Conservation (phyloP, 64 coral and sea anemone species). For the Pocillopora verrucosa region DNA sequence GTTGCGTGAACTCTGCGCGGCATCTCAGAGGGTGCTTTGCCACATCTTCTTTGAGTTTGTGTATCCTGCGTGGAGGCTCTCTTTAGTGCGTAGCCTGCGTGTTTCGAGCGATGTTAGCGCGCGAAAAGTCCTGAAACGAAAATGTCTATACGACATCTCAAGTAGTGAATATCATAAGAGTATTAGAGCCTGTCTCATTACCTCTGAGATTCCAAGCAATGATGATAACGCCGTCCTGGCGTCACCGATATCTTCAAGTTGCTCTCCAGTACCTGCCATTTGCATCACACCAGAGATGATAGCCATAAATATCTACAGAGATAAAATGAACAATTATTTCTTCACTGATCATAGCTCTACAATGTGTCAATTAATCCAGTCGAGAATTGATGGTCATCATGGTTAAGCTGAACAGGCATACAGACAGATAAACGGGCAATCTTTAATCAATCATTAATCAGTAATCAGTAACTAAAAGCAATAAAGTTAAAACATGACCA, state of each 20-base stretch:
- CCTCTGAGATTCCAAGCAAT: constrained; percentile 31
- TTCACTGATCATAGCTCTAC: background rate
- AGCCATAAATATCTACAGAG: constrained; percentile 81
- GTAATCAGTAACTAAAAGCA: background rate
- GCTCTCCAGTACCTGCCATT: constrained; percentile 74
- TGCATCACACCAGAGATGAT: constrained; percentile 87
- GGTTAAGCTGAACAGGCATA: no score
- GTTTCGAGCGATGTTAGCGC: no score
- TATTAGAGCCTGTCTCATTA: constrained; percentile 1
- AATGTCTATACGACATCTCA: no score
- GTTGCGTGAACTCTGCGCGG: no score
- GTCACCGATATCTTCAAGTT: constrained; percentile 53
- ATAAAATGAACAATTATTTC: background rate
- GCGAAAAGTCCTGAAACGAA: no score
- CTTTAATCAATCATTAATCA: no score
- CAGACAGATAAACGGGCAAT: no score
- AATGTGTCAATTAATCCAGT: background rate
- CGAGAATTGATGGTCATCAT: no score
- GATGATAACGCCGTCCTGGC: constrained; percentile 38
- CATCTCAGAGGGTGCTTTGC: no score
- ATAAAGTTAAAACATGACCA: constrained; percentile 1
- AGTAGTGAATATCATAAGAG: background rate
- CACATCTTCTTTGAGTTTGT: no score
- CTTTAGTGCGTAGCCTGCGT: no score
- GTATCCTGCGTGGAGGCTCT: no score